Base-by-base conservation (phyloP, 2,113 vertebrate species). In the Myotis davidii region DNA sequence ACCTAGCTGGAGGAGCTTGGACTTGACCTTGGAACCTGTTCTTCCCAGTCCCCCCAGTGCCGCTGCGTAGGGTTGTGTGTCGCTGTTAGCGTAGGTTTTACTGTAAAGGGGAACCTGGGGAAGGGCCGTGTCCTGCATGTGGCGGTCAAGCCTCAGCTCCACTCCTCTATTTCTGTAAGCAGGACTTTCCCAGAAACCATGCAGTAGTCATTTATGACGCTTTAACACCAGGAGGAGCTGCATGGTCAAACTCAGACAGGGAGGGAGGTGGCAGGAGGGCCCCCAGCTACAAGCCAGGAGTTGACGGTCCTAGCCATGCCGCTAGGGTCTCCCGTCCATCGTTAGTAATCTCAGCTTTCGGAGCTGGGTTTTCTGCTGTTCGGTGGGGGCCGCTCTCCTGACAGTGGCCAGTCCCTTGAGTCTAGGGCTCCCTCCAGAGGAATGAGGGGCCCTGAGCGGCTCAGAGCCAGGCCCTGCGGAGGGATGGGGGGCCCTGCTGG, bases 131-230 rank as follows among this genome's bases (percentile, higher is more conserved):
- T 54, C 7, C 59, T 70, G n/a, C 14, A 54, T 61, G 42, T 48
- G 45, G 29, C 6, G 59, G 1, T 61, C 39, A 61, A 48, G 45
- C 54, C 25, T 87, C 25, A n/a, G 64, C 86, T 88, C 32, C 32
- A 88, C 42, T 48, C 90, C 37, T 94, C n/a, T 56, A 3, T 97
- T 96, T 95, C 83, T 91, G 27, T 61, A 39, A 85, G 61, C 9
- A 54, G 72, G 42, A 34, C 42, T 56, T 91, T 77, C 81, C 45
- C 67, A 78, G 78, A 85, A 88, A 25, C 42, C 23, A 32, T 34
- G 87, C 29, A 34, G 32, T 70, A 85, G 85, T 42, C 32, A 21
- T 69, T 78, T 73, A 50, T 59, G 37, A 78, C 34, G 37, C 67
- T 85, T 50, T 25, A 54, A 56, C 11, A 29, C 54, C 12, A 42